These are phyloP conservation scores for Drosophila setosimentum DNA, from an alignment of 2,888 invertebrate genomes.

Conservation along the genomic window DNA sequence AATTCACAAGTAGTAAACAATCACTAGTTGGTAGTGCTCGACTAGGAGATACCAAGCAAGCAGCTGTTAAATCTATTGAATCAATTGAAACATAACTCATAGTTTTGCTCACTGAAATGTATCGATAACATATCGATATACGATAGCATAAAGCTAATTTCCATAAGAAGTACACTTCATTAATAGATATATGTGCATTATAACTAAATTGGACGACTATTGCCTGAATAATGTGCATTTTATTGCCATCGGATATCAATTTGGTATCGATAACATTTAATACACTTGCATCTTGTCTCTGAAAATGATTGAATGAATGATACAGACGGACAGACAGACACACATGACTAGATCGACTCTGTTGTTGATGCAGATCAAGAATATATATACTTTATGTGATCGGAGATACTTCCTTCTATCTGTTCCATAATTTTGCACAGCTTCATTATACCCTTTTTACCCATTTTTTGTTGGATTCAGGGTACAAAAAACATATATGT, in stretches of 20 bases:
- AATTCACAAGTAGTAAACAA: slow-evolving; percentile 15
- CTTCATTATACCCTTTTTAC: neutral
- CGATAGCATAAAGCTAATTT: neutral
- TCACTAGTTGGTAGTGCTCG: neutral
- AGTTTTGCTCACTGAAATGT: neutral
- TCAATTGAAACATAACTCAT: neutral
- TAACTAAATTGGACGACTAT: neutral
- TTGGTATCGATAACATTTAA: neutral
- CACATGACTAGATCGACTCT: neutral
- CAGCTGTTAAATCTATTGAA: neutral
- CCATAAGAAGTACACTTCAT: neutral
- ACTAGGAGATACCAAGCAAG: neutral
- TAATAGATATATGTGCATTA: neutral
- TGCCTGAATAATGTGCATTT: neutral
- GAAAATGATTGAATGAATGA: neutral
- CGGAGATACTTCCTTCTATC: too few species aligned
- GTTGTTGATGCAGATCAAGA: neutral
- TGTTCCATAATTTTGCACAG: neutral
- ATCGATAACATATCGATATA: neutral
- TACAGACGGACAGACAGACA: neutral
- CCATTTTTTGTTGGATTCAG: neutral
- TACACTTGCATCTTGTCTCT: neutral
- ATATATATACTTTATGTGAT: neutral
- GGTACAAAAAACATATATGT: neutral
- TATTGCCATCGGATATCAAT: neutral